Conservation (phyloP, 2,888 invertebrate species). For the Drosophila paranaensis region DNA sequence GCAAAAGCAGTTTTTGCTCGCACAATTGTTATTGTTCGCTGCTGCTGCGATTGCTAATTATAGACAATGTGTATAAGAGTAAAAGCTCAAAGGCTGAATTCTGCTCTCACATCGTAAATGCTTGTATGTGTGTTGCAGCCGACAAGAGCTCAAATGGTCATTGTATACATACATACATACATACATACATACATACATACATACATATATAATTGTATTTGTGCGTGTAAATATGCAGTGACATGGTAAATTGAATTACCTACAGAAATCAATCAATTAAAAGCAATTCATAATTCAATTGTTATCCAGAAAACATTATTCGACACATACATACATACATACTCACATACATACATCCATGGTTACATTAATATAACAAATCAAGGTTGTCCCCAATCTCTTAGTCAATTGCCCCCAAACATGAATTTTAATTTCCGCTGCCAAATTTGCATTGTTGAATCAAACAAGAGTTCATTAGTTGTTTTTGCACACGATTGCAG, state of each 20-base stretch:
- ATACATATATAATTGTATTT: background rate
- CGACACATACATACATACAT: background rate
- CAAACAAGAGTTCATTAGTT: slow-evolving; percentile 16
- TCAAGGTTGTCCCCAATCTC: slow-evolving; percentile 31
- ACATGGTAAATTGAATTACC: background rate
- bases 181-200: background rate
- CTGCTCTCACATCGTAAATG: background rate
- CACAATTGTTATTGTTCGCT: background rate
- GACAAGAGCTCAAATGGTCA: background rate
- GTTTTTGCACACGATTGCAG: slow-evolving; percentile 24
- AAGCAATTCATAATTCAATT: slow-evolving; percentile 3
- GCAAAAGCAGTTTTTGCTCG: background rate
- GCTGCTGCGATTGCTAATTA: background rate
- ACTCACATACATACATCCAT: background rate
- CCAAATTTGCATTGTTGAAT: slow-evolving; percentile 34
- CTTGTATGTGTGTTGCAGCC: background rate
- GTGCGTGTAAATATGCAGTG: background rate
- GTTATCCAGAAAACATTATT: background rate
- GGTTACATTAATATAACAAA: background rate
- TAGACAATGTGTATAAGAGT: background rate
- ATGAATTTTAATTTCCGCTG: slow-evolving; percentile 40
- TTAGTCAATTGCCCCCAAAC: background rate
- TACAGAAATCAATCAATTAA: slow-evolving; percentile 1
- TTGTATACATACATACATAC: too few species aligned
- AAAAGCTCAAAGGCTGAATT: background rate